Conservation (phyloP, 2,113 vertebrate species). For the Prunella fulvescens region DNA sequence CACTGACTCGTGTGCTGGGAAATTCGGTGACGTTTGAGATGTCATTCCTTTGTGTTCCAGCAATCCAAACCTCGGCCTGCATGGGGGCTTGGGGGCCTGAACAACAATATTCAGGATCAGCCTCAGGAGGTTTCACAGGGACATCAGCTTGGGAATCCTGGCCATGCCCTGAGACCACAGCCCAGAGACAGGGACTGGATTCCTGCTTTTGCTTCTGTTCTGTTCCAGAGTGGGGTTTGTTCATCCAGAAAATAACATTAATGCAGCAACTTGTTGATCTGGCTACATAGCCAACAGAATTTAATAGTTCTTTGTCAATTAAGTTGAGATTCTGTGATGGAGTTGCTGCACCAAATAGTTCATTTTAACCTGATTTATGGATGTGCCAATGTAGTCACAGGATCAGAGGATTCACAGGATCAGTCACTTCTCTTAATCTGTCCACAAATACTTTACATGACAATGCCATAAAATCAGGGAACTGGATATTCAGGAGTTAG, state of each 20-base stretch:
- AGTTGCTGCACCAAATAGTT: not conserved
- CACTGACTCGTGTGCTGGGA: not conserved
- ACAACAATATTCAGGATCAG: not conserved
- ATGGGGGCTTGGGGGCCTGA: not conserved
- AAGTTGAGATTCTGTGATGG: not conserved
- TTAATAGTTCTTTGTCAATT: not conserved
- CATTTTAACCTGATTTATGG: not conserved
- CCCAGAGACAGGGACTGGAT: not conserved
- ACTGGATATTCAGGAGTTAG: not conserved
- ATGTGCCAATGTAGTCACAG: not conserved
- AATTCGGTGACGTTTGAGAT: not conserved
- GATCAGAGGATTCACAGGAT: not conserved
- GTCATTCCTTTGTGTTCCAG: not conserved
- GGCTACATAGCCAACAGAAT: not conserved
- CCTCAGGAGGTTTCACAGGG: not conserved
- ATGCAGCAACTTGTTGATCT: not conserved
- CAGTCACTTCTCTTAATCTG: not conserved
- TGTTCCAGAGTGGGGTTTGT: rapidly evolving
- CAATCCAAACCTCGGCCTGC: not conserved
- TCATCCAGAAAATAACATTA: not conserved
- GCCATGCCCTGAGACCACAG: not conserved
- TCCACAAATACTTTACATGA: not conserved
- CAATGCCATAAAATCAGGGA: constrained; percentile 1
- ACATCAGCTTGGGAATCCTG: not conserved
- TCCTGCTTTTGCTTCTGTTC: not conserved